Evolutionary conservation across 2,888 invertebrate genomes (phyloP), one percentile per base, ranked within the genome.

Genomic region (Ptilodon capucinus): DNA sequence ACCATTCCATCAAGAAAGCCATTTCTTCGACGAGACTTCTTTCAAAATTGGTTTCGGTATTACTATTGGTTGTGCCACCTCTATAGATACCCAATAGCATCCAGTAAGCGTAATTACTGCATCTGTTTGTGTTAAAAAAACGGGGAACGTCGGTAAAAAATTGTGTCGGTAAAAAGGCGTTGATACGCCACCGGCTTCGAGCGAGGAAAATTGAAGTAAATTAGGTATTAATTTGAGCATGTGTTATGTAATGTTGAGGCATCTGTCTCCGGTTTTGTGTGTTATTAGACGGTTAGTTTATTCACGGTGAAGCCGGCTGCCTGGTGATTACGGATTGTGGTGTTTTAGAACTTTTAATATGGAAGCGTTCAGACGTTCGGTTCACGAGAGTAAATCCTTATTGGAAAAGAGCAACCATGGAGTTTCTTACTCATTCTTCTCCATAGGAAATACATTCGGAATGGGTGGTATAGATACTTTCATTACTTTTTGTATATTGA

Each of bases 171-270:
- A 58, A 64, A 51, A 62, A 57, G 70, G 60, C 28, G 5, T 40
- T 49, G 67, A 58, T 57, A 67, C 62, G 62, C 54, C 60, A 48
- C 50, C 48, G 55, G 53, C 62, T 64, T 68, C 69, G 68, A 71
- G 76, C 85, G 85, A 74, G 69, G 83, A 81, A 79, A 86, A 86
- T 86, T 69, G 84, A 48, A 49, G 72, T 84, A 85, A 84, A 86
- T 85, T 85, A 65, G 66, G 67, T 67, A 69, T 67, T 72, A 71
- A 67, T 68, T n/a, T 61, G 52, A 54, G 64, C 64, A 73, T 70
- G 66, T 73, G 68, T 59, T 68, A 68, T 63, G 40, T 65, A 67
- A 61, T 44, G 60, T 19, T 48, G 25, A 6, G 40, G 23, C 67
- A 57, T 57, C 63, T 59, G 62, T 56, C 36, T 54, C 32, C 46